phyloP scores from a whole-genome alignment of 64 coral and sea anemone genomes.

The Astreopora myriophthalma region DNA sequence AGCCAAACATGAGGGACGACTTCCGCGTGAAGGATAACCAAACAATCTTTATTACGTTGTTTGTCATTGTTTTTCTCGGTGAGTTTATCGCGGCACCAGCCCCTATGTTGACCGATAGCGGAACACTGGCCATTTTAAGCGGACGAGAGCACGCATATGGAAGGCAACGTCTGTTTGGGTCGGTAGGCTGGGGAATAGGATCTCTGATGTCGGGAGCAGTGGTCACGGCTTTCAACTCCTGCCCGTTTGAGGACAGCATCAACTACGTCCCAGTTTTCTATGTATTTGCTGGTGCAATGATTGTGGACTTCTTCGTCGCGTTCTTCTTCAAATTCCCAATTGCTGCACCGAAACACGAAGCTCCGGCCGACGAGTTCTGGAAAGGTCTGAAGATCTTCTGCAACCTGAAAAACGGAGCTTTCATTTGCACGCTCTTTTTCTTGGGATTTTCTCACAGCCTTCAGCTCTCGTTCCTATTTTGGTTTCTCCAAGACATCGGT shows the following conservation, averaged over 20 bases:
- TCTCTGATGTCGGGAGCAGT: constrained; percentile 76
- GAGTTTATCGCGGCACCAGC: constrained; percentile 89
- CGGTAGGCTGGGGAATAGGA: constrained; percentile 85
- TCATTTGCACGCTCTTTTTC: constrained; percentile 84
- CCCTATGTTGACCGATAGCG: constrained; percentile 85
- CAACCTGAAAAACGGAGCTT: constrained; percentile 82
- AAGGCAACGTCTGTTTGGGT: constrained; percentile 79
- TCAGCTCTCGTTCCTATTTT: constrained; percentile 90
- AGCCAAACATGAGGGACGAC: constrained; percentile 71
- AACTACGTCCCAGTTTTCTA: constrained; percentile 88
- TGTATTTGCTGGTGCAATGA: constrained; percentile 83
- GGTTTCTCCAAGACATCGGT: constrained; percentile 93
- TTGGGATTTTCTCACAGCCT: constrained; percentile 88
- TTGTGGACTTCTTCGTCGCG: constrained; percentile 63
- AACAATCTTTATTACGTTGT: constrained; percentile 73
- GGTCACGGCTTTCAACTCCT: constrained; percentile 83
- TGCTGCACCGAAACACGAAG: neutral
- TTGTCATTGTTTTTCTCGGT: constrained; percentile 77
- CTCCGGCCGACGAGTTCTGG: constrained; percentile 24
- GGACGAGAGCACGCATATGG: constrained; percentile 86
- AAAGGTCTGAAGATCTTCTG: constrained; percentile 78
- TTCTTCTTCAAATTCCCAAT: constrained; percentile 75
- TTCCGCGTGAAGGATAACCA: constrained; percentile 84
- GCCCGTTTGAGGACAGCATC: constrained; percentile 84
- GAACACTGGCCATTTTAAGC: constrained; percentile 61